A percentile compares a stretch with the other conserved stretches of the same genome.
Evolutionary conservation across 2,797 vertebrate species (phyloP).

Genomic region (Myioborus miniatus): DNA sequence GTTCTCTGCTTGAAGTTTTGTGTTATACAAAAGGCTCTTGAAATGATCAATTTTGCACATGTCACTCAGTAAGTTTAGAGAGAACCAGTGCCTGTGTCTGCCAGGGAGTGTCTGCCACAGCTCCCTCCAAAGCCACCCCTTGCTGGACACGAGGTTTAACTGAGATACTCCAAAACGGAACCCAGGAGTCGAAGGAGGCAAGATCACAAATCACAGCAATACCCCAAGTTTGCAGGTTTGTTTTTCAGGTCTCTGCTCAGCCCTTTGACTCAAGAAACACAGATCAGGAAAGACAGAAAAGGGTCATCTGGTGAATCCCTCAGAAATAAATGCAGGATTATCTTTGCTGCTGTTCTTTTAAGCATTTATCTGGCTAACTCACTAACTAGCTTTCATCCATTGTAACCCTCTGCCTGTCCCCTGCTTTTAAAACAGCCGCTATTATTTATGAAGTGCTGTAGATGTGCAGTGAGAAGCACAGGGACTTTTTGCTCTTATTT

Average conservation of each 20-base stretch:
- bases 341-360: constrained; percentile 57
- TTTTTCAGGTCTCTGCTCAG: constrained; percentile 6
- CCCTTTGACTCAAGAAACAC: constrained; percentile 23
- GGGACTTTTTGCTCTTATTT: constrained; percentile 68
- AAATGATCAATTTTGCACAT: constrained; percentile 63
- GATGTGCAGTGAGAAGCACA: constrained; percentile 56
- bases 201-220: neutral
- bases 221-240: neutral
- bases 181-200: neutral
- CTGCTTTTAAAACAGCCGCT: constrained; percentile 69
- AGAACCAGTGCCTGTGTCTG: neutral
- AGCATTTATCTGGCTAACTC: constrained; percentile 63
- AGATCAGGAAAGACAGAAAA: neutral
- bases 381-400: constrained; percentile 69
- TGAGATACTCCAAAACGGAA: neutral
- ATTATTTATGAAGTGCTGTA: constrained; percentile 70
- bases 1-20: constrained; percentile 64
- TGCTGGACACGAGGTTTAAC: neutral
- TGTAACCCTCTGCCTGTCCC: constrained; percentile 67
- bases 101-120: neutral
- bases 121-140: neutral
- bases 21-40: constrained; percentile 53
- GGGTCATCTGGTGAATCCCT: constrained; percentile 32
- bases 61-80: constrained; percentile 24
- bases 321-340: constrained; percentile 61